Evolutionary conservation across 2,797 vertebrate species (phyloP).

Genomic region (Loriculus beryllinus): DNA sequence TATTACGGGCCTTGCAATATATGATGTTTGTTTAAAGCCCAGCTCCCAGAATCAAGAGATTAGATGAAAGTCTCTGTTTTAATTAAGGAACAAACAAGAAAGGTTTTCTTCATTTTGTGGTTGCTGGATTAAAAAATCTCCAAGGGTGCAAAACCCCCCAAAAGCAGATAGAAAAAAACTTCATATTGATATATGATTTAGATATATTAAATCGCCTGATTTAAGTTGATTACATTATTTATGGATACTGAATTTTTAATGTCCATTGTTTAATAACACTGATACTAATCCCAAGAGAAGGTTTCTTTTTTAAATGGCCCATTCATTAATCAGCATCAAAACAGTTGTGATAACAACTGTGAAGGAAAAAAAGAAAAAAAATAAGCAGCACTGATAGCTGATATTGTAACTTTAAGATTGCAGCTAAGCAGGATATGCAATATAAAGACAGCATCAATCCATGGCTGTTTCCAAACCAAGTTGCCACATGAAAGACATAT

Average conservation of each 20-base stretch:
- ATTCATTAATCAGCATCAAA: not conserved
- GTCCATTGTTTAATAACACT: not conserved
- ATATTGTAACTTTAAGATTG: not conserved
- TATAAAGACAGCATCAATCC: not conserved
- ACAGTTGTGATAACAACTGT: not conserved
- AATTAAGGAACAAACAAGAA: conserved; percentile 30
- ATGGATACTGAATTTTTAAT: not conserved
- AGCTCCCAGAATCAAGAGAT: not conserved
- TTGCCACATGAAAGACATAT: not conserved
- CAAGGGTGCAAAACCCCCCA: not conserved
- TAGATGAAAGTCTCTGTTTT: not conserved
- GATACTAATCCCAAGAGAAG: not conserved
- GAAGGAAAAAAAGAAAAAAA: not conserved
- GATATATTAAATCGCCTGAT: not conserved
- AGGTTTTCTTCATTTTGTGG: not conserved
- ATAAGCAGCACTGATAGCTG: not conserved
- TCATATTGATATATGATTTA: not conserved
- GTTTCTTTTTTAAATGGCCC: not conserved
- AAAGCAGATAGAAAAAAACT: not conserved
- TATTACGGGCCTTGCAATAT: not conserved
- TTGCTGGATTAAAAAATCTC: not conserved
- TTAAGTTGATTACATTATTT: not conserved
- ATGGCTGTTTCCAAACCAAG: not conserved
- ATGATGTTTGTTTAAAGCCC: not conserved
- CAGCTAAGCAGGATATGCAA: not conserved